These are phyloP conservation scores for Drosophila nigritarsus DNA, from an alignment of 2,888 invertebrate species.

Conservation along the genomic window DNA sequence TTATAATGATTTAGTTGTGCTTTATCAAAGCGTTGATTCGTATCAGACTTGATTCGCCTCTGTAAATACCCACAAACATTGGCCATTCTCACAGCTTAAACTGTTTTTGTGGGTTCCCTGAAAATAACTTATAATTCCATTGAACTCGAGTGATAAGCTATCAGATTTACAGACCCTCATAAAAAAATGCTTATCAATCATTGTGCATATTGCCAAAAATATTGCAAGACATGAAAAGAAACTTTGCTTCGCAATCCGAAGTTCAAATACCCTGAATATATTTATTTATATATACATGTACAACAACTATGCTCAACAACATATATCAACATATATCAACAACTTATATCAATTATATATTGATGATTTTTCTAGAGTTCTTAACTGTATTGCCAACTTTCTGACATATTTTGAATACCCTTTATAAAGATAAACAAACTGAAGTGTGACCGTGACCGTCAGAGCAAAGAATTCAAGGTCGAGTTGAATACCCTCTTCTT, in stretches of 20 bases:
- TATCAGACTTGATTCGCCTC: background rate
- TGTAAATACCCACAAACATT: background rate
- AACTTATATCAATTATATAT: background rate
- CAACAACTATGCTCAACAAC: background rate
- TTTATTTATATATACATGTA: background rate
- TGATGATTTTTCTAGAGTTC: background rate
- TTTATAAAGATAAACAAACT: constrained; percentile 23
- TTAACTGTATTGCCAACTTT: background rate
- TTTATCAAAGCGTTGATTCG: background rate
- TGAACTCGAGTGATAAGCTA: constrained; percentile 28
- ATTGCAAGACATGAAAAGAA: background rate
- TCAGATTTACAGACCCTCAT: constrained; percentile 7
- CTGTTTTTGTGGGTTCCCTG: background rate
- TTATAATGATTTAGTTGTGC: background rate
- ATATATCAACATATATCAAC: no score
- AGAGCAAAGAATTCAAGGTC: constrained; percentile 41
- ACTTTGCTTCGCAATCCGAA: background rate
- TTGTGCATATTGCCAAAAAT: constrained; percentile 7
- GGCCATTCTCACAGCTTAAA: no score
- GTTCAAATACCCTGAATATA: background rate
- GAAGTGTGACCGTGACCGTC: background rate
- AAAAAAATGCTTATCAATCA: constrained; percentile 27
- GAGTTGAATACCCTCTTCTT: constrained; percentile 48
- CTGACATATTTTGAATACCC: background rate
- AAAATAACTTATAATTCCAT: constrained; percentile 9